Evolutionary conservation across 2,888 invertebrate genomes (phyloP).

Genomic region (Nomada ferruginata): DNA sequence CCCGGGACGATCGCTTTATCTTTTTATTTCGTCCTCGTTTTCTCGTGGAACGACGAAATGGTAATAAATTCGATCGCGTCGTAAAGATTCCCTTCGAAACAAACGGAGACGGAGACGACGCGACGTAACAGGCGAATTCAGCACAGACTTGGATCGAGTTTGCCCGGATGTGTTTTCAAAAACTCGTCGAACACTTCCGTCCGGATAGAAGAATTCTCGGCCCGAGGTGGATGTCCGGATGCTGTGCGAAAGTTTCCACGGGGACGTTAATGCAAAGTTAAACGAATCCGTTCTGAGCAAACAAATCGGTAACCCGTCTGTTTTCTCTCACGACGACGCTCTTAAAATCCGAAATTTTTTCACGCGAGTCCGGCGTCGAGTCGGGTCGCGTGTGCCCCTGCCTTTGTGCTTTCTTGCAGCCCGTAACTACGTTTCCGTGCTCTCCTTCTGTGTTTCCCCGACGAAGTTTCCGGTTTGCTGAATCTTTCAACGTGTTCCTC

Average conservation of each 20-base stretch:
- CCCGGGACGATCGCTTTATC: neutral
- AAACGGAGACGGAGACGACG: neutral
- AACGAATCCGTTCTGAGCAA: slow-evolving; percentile 41
- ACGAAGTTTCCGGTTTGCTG: slow-evolving; percentile 41
- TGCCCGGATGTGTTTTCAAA: neutral
- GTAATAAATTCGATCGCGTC: neutral
- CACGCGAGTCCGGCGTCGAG: neutral
- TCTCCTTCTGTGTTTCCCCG: slow-evolving; percentile 6
- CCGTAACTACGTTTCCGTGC: slow-evolving; percentile 36
- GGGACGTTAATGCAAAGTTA: slow-evolving; percentile 46
- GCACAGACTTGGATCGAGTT: neutral
- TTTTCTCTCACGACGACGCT: slow-evolving; percentile 11
- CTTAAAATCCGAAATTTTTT: slow-evolving; percentile 39
- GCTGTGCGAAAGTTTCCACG: neutral
- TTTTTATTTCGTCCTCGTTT: neutral
- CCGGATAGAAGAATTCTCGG: neutral
- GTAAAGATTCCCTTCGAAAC: neutral
- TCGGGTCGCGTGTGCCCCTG: neutral
- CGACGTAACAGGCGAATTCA: neutral
- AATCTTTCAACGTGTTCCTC: slow-evolving; percentile 38
- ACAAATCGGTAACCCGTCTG: slow-evolving; percentile 35
- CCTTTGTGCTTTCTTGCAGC: slow-evolving; percentile 34
- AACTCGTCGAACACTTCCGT: neutral
- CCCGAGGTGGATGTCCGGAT: slow-evolving; percentile 2
- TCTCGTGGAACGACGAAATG: neutral